Percentiles rank a stretch among this genome's conserved stretches.
phyloP scores from a whole-genome alignment of 2,113 vertebrate species.

The Myxocyprinus asiaticus region DNA sequence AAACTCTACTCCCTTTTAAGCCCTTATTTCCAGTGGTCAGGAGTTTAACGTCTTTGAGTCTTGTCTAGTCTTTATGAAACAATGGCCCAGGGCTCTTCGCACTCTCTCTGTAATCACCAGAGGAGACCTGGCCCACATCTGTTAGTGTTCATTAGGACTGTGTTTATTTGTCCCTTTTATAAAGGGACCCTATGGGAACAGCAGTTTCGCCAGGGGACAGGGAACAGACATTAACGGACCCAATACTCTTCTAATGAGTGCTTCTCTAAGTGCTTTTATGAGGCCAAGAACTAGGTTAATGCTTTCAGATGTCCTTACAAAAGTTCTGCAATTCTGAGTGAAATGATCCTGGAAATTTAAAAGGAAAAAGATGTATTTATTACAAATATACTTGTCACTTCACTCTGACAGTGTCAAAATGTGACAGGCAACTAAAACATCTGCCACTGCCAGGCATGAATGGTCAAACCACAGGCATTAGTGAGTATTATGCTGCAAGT shows the following conservation, averaged over 20 bases:
- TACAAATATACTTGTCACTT: slow-evolving; percentile 5
- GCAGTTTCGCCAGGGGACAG: slow-evolving; percentile 47
- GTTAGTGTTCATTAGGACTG: slow-evolving; percentile 68
- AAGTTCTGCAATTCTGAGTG: too few relatives aligned
- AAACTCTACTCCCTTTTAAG: slow-evolving; percentile 38
- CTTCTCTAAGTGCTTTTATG: slow-evolving; percentile 61
- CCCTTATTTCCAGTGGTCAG: slow-evolving; percentile 70
- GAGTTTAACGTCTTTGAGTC: slow-evolving; percentile 59
- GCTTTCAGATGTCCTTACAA: too few relatives aligned
- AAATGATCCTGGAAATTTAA: slow-evolving; percentile 45
- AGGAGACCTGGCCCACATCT: slow-evolving; percentile 72
- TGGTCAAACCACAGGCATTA: background rate
- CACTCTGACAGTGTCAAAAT: slow-evolving; percentile 10
- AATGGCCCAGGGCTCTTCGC: slow-evolving; percentile 56
- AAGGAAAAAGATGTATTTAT: slow-evolving; percentile 2
- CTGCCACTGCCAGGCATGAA: slow-evolving; percentile 60
- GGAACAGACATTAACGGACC: slow-evolving; percentile 40
- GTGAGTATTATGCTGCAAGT: slow-evolving; percentile 15
- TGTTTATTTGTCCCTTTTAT: slow-evolving; percentile 67
- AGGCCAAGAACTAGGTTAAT: slow-evolving; percentile 54
- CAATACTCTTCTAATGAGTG: slow-evolving; percentile 66
- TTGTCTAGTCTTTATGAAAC: slow-evolving; percentile 70
- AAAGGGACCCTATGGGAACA: slow-evolving; percentile 69
- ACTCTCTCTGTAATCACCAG: slow-evolving; percentile 70
- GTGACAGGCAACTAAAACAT: slow-evolving; percentile 53